A percentile compares a stretch with the other conserved stretches of the same genome.
phyloP scores from a whole-genome alignment of 1,140 invertebrate genomes.

The Carposina sasakii region DNA sequence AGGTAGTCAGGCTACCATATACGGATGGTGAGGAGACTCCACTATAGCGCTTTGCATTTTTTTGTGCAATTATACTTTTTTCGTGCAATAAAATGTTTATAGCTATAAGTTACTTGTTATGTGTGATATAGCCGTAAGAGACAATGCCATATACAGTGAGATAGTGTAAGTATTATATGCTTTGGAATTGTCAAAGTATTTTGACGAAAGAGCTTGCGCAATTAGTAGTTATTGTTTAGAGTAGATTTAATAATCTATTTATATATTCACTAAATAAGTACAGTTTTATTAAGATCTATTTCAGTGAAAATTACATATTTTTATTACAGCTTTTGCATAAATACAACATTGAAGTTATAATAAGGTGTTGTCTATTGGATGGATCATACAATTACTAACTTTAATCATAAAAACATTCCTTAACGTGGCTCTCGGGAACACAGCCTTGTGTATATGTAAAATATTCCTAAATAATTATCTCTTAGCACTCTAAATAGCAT shows the following conservation, averaged over 20 bases:
- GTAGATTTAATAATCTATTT: neutral
- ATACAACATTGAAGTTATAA: neutral
- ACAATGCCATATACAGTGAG: conserved; percentile 16
- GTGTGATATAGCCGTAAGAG: conserved; percentile 26
- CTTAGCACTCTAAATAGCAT: too few relatives aligned
- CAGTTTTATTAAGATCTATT: neutral
- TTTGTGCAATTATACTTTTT: conserved; percentile 21
- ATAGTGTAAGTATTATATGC: conserved; percentile 31
- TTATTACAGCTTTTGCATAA: neutral
- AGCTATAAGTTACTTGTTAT: conserved; percentile 17
- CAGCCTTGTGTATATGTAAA: too few relatives aligned
- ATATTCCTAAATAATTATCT: too few relatives aligned
- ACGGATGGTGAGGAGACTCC: conserved; percentile 60
- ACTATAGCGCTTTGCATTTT: conserved; percentile 43
- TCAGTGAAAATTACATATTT: neutral
- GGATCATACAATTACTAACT: too few relatives aligned
- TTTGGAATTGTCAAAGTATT: conserved; percentile 36
- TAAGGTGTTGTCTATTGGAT: too few relatives aligned
- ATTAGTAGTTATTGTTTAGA: conserved; percentile 15
- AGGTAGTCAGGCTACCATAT: conserved; percentile 52
- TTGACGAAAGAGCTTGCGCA: conserved; percentile 33
- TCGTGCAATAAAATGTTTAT: conserved; percentile 57
- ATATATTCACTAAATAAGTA: neutral
- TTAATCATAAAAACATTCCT: too few relatives aligned
- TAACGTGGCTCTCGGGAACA: too few relatives aligned